A percentile compares a stretch with the other conserved stretches of the same genome.
These are phyloP conservation scores for Siniperca scherzeri DNA, from an alignment of 2,797 vertebrate genomes.

Conservation along the genomic window DNA sequence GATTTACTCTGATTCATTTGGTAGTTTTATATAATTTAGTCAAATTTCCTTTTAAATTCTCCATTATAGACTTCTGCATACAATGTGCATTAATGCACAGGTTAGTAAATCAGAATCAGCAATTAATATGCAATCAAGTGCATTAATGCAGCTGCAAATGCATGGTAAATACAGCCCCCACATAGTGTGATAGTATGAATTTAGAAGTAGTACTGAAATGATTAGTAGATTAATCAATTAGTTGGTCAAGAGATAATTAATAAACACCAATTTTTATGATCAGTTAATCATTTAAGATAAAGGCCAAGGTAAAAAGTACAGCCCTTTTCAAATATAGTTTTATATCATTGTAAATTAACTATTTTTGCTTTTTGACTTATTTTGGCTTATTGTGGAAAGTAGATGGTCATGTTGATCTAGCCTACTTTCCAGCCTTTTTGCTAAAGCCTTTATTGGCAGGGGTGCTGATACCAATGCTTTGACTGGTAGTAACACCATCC, in stretches of 20 bases:
- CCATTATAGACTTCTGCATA: neutral
- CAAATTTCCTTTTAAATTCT: neutral
- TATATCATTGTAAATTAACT: neutral
- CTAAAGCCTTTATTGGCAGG: conserved; percentile 52
- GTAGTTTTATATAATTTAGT: neutral
- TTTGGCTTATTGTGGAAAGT: conserved; percentile 25
- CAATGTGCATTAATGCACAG: neutral
- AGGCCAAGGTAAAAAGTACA: neutral
- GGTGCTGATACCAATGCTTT: conserved; percentile 26
- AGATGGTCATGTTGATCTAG: conserved; percentile 24
- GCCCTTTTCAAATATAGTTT: neutral
- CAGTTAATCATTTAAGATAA: neutral
- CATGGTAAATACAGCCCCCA: neutral
- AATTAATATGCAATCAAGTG: neutral
- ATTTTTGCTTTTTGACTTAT: too few species aligned
- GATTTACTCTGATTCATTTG: neutral
- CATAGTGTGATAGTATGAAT: neutral
- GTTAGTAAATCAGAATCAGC: neutral
- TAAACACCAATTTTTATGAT: neutral
- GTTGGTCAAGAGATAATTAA: neutral
- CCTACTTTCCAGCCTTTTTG: conserved; percentile 33
- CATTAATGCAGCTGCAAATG: neutral
- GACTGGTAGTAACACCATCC: conserved; percentile 44
- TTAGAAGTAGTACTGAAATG: neutral
- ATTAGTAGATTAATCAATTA: neutral